Evolutionary conservation across 2,113 vertebrate genomes (phyloP).

Genomic region (Thalassarche chlororhynchos): DNA sequence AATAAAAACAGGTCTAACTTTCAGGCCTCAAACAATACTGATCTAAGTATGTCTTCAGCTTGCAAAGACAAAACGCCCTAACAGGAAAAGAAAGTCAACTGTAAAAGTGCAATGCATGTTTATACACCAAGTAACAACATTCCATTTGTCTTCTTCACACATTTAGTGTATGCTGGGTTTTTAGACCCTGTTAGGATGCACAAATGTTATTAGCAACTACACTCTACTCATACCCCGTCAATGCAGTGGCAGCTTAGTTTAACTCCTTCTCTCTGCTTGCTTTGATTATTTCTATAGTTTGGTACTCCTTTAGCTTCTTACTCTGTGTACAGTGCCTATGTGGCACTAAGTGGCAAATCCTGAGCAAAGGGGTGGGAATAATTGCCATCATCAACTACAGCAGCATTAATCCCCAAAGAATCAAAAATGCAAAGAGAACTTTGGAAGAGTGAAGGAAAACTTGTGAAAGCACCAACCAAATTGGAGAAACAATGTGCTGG

Average conservation of each 20-base stretch:
- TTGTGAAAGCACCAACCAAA: not conserved
- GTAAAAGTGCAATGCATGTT: accelerated
- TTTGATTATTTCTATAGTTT: not conserved
- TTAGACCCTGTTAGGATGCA: not conserved
- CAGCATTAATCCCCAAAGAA: not conserved
- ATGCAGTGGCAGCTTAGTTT: not conserved
- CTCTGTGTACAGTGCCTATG: accelerated
- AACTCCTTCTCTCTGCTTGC: not conserved
- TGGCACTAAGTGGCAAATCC: not conserved
- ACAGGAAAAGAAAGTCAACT: accelerated
- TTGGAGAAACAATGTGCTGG: not conserved
- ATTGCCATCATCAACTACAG: not conserved
- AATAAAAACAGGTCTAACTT: not conserved
- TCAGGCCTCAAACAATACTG: not conserved
- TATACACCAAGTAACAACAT: too few relatives aligned
- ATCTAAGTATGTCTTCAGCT: not conserved
- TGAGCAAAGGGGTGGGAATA: not conserved
- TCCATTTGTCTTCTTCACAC: accelerated
- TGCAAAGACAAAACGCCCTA: not conserved
- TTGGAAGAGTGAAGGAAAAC: not conserved
- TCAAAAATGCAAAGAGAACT: not conserved
- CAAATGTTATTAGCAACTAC: not conserved
- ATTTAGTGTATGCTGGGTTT: accelerated
- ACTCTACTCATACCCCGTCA: accelerated
- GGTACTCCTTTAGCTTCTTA: not conserved